Evolutionary conservation across 2,113 vertebrate genomes (phyloP), one percentile per base, ranked within the genome.

Genomic region (Campylomormyrus tamandua): DNA sequence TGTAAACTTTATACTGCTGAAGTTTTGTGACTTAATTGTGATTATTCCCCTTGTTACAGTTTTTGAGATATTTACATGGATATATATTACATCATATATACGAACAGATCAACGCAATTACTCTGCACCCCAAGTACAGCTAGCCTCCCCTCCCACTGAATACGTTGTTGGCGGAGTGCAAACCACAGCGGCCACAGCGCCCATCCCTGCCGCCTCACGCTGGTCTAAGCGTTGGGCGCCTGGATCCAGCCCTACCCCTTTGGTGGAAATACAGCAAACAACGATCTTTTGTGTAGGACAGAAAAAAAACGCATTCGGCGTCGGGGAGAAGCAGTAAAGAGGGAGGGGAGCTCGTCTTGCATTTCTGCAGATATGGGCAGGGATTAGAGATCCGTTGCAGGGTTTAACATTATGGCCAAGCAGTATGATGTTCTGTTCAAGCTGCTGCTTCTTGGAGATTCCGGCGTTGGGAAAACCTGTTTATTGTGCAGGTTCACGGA

Each of bases 401-500:
- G 95, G 93, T 94, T 31, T 95, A 95, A 92, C 93, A 94, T 91
- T 92, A 98, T 98, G 97, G 97, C 97, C 90, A 98, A 98, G 93
- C 96, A 98, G 94, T 98, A 98, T 94, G 97, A 98, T 90, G 95
- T 98, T 15, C 92, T 98, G 89, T 97, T 98, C 94, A 94, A 97
- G 92, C 90, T 98, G 93, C 96, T 98, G 91, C 93, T 98, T 90
- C 96, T 98, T 83, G 97, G 97, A 83, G 98, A 98, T 93, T 98
- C 97, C 10, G 98, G 97, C 49, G 98, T 99, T 80, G 98, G 98
- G 88, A 99, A 99, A 95, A 98, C 97, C 6, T 98, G 97, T 92
- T 95, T 99, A 94, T 90, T 98, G 90, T 97, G 97, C 93, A 95
- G 97, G 91, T 98, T 98, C 96, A 97, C 98, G 88, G 98, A 98